Base-by-base conservation (phyloP, 2,113 vertebrate genomes). In the Agapornis roseicollis region DNA sequence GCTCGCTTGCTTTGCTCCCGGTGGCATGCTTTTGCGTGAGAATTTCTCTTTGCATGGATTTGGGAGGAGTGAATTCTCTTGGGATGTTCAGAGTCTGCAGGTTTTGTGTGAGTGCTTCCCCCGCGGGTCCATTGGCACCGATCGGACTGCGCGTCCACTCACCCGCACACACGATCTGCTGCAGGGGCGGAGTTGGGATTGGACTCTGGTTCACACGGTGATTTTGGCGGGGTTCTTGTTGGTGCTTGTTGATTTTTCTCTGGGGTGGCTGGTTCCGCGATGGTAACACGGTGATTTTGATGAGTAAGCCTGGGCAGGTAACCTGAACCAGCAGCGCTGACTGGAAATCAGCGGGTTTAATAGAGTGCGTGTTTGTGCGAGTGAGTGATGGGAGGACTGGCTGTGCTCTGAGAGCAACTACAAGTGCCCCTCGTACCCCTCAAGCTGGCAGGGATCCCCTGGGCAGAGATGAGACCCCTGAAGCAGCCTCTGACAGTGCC, bases 21-120 rank as follows among this genome's bases (percentile, higher is more conserved):
- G 89, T 95, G 96, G 97, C 96, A 97, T 97, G 97, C 92, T 95
- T 93, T 52, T 63, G 93, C 90, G 89, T 94, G 96, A 97, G 93
- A 97, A 89, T 91, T 85, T 91, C 85, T 93, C 92, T 92, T 95
- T 97, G 96, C 96, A 97, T 97, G 97, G 94, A 77, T 86, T 86
- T 93, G 94, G 96, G 96, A 94, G 96, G 89, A 93, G 83, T 88
- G 81, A 93, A 60, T 87, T 93, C 94, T 97, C 79, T 39, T 78
- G 96, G 91, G 93, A 58, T n/a, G 74, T 92, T 96, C 80, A 76
- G 79, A 96, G 89, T 93, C 77, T 97, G 94, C 91, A 91, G 96
- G 89, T 94, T 95, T 95, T 95, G 77, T 95, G 91, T 97, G 92
- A 95, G 91, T 92, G 93, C 96, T 95, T 91, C 84, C 94, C 82